Percentiles rank a stretch among this genome's conserved stretches.
These are phyloP conservation scores for Lophius piscatorius DNA, from an alignment of 2,113 vertebrate genomes.

Conservation along the genomic window DNA sequence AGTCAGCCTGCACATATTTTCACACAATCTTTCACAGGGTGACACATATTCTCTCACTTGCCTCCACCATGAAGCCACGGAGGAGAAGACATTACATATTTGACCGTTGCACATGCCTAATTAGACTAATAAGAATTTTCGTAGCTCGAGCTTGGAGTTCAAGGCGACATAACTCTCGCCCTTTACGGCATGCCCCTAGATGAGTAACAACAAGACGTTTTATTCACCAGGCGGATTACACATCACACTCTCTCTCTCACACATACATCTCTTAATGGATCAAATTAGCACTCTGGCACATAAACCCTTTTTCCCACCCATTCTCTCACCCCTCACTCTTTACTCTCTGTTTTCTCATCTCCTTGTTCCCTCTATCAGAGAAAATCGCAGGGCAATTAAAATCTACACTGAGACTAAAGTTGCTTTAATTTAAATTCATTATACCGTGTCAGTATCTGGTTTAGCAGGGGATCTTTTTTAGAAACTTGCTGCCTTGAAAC, in stretches of 20 bases:
- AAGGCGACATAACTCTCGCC: conserved; percentile 53
- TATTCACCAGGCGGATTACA: conserved; percentile 57
- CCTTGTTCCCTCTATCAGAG: conserved; percentile 30
- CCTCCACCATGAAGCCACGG: conserved; percentile 8
- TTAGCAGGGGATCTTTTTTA: conserved; percentile 51
- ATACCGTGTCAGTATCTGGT: conserved; percentile 41
- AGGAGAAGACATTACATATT: conserved; percentile 26
- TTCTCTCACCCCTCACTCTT: conserved; percentile 36
- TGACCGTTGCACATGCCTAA: conserved; percentile 62
- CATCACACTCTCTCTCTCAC: conserved; percentile 31
- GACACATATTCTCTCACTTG: conserved; percentile 54
- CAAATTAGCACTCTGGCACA: conserved; percentile 75
- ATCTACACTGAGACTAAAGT: conserved; percentile 64
- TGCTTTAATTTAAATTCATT: conserved; percentile 77
- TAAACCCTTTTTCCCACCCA: conserved; percentile 57
- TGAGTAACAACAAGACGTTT: conserved; percentile 67
- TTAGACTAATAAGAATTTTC: conserved; percentile 69
- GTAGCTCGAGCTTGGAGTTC: conserved; percentile 52
- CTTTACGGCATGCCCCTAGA: conserved; percentile 42
- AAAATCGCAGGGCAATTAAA: conserved; percentile 67
- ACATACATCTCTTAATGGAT: conserved; percentile 70
- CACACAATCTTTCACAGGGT: conserved; percentile 10
- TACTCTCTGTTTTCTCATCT: conserved; percentile 22
- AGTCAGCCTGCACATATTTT: conserved; percentile 24
- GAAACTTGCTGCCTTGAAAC: conserved; percentile 61